phyloP scores from a whole-genome alignment of 2,797 vertebrate species.

The Crax fasciolata region DNA sequence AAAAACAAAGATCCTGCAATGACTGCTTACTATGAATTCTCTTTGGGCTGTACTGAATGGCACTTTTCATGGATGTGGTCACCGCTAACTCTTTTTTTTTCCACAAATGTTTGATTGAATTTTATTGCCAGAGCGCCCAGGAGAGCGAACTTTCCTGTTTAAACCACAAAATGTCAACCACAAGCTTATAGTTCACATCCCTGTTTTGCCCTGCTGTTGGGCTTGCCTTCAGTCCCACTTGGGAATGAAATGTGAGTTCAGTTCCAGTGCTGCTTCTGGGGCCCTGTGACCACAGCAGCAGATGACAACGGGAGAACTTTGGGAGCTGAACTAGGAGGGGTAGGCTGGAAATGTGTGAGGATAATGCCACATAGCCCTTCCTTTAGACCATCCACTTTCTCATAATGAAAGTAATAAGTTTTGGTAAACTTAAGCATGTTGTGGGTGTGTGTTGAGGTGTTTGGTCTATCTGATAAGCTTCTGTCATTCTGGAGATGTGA shows the following conservation, averaged over 20 bases:
- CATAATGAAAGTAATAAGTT: neutral
- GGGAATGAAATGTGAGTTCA: neutral
- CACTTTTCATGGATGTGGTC: neutral
- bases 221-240: neutral
- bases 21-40: neutral
- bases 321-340: neutral
- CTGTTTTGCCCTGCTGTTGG: neutral
- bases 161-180: neutral
- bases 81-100: neutral
- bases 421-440: neutral
- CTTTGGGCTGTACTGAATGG: neutral
- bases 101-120: neutral
- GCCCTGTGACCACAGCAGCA: rapidly evolving
- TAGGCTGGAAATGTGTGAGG: neutral
- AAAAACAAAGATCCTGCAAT: neutral
- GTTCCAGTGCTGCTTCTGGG: neutral
- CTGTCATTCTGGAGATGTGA: neutral
- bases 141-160: neutral
- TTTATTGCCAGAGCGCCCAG: neutral
- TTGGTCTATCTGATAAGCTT: conserved; percentile 7
- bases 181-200: neutral
- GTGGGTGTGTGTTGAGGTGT: conserved; percentile 48
- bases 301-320: rapidly evolving
- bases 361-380: neutral
- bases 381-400: neutral